phyloP scores from a whole-genome alignment of 2,888 invertebrate genomes.

The Andricus curvator region DNA sequence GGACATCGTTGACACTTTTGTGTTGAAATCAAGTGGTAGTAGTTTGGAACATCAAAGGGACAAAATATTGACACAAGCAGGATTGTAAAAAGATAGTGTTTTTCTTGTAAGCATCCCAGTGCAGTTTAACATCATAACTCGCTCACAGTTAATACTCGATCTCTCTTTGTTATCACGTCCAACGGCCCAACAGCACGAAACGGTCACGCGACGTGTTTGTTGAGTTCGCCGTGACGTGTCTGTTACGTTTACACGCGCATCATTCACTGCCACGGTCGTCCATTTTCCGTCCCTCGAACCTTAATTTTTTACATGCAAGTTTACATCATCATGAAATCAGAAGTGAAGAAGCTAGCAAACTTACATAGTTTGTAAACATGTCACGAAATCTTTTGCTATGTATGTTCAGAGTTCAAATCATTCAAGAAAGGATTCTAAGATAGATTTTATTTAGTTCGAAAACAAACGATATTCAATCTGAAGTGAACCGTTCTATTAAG shows the following conservation, averaged over 20 bases:
- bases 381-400: too few relatives aligned
- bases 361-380: not conserved
- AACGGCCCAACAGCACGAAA: constrained; percentile 64
- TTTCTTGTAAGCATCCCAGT: constrained; percentile 28
- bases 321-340: not conserved
- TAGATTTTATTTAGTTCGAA: too few relatives aligned
- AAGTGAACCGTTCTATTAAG: too few relatives aligned
- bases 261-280: constrained; percentile 51
- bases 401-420: too few relatives aligned
- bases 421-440: too few relatives aligned
- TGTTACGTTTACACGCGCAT: constrained; percentile 53
- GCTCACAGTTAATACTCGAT: not conserved
- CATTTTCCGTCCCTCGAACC: constrained; percentile 33
- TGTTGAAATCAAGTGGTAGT: too few relatives aligned
- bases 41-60: not conserved
- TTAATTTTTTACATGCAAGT: not conserved
- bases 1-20: too few relatives aligned
- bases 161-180: constrained; percentile 14
- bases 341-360: not conserved
- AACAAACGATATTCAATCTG: too few relatives aligned
- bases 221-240: constrained; percentile 50
- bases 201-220: constrained; percentile 63
- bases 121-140: constrained; percentile 35
- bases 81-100: not conserved
- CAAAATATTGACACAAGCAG: not conserved